Evolutionary conservation across 2,113 vertebrate genomes (phyloP), one percentile per base, ranked within the genome.

Genomic region (Gasterosteus nipponicus): DNA sequence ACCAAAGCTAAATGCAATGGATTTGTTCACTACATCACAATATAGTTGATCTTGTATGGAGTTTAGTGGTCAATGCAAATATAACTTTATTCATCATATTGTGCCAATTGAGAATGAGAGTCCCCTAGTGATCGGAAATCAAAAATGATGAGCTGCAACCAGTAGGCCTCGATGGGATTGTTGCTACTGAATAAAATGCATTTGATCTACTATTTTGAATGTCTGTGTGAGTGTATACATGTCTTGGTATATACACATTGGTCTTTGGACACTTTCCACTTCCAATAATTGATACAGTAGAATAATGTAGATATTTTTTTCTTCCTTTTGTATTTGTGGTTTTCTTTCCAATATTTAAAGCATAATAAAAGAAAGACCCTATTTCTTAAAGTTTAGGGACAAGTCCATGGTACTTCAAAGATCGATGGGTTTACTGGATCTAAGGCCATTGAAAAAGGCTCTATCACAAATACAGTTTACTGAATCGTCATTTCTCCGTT

Each of bases 1-100:
- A 60, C 59, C 9, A 38, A 57, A 62, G 18, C 29, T 58, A 12
- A 18, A 6, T 47, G 68, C 65, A 18, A 59, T 65, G 59, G 11
- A 62, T 64, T 26, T 18, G 8, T n/a, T 26, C 19, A 60, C n/a
- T 35, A 46, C 31, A 73, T 68, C 10, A 57, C 5, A 53, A 54
- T 42, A 67, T 46, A 46, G 60, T 16, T 58, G 58, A 75, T 78
- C 26, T 71, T 22, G 33, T 7, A 42, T 53, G 22, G 38, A 56
- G 16, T 77, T 68, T 73, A 42, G 10, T 22, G 41, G 26, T 53
- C 44, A 42, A 29, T 46, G 35, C 5, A 29, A 26, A 7, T 31
- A 18, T 8, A 29, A 42, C 31, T 39, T 60, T 31, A 62, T 80
- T 29, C 47, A 47, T 75, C 18, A 15, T 22, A 5, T 56, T 6